These are phyloP conservation scores for Drosophila hamatofila DNA, from an alignment of 2,888 invertebrate species.

Conservation along the genomic window DNA sequence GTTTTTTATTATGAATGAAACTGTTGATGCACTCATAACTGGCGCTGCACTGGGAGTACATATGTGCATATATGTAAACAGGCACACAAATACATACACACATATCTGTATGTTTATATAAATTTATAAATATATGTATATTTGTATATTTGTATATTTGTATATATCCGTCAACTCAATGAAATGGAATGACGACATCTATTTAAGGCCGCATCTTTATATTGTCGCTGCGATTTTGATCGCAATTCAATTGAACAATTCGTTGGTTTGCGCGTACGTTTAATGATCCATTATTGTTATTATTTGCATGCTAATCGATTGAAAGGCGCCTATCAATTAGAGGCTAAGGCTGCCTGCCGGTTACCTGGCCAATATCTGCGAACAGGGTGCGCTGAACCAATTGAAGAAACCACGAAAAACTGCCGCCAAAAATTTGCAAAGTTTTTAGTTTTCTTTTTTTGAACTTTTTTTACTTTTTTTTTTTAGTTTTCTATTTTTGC, in stretches of 20 bases:
- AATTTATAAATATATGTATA: slow-evolving; percentile 8
- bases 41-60: slow-evolving; percentile 39
- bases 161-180: slow-evolving; percentile 41
- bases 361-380: slow-evolving; percentile 30
- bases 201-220: slow-evolving; percentile 50
- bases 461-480: not conserved
- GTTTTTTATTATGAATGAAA: slow-evolving; percentile 71
- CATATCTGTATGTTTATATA: not conserved
- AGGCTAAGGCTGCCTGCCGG: slow-evolving; percentile 46
- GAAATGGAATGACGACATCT: slow-evolving; percentile 59
- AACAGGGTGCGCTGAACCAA: slow-evolving; percentile 35
- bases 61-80: not conserved
- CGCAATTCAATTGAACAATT: slow-evolving; percentile 51
- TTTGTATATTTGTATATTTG: not conserved
- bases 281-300: slow-evolving; percentile 47
- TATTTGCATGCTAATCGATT: slow-evolving; percentile 58
- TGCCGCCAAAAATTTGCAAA: slow-evolving; percentile 18
- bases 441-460: not conserved
- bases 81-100: not conserved
- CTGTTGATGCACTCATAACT: slow-evolving; percentile 63
- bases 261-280: slow-evolving; percentile 26
- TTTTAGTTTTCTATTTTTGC: not conserved
- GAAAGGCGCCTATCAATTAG: slow-evolving; percentile 56
- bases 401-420: slow-evolving; percentile 2
- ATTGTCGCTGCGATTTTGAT: slow-evolving; percentile 47